Percentiles rank a stretch among this genome's conserved stretches.
phyloP scores from a whole-genome alignment of 1,140 invertebrate species.

The Bombus pascuorum region DNA sequence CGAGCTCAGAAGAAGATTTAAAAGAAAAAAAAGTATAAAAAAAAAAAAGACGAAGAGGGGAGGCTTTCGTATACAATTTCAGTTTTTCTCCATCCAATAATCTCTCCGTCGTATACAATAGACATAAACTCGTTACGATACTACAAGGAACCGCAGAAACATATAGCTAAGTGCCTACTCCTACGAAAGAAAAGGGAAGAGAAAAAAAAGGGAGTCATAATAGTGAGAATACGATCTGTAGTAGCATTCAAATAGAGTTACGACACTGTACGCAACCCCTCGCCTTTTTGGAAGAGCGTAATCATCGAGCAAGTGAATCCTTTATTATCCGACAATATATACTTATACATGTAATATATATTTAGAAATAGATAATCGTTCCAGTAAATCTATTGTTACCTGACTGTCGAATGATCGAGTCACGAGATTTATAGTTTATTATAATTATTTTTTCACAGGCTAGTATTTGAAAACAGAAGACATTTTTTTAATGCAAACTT shows the following conservation, averaged over 20 bases:
- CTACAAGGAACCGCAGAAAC: conserved; percentile 72
- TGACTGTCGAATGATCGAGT: conserved; percentile 10
- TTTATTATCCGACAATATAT: conserved; percentile 63
- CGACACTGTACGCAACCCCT: conserved; percentile 44
- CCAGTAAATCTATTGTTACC: conserved; percentile 53
- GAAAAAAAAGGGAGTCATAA: conserved; percentile 46
- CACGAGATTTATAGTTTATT: neutral
- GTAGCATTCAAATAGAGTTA: conserved; percentile 47
- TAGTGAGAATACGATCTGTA: conserved; percentile 53
- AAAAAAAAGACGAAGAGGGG: conserved; percentile 22
- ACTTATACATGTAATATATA: conserved; percentile 14
- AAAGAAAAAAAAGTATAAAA: neutral
- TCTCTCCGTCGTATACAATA: conserved; percentile 55
- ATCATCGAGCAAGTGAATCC: conserved; percentile 59
- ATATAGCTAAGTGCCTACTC: conserved; percentile 80
- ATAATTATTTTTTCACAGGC: neutral
- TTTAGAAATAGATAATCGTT: conserved; percentile 58
- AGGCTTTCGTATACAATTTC: conserved; percentile 47
- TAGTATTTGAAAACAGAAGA: neutral
- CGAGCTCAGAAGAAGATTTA: neutral
- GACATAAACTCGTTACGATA: conserved; percentile 50
- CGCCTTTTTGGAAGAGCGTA: conserved; percentile 58
- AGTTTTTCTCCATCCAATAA: conserved; percentile 26
- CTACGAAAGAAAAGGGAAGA: conserved; percentile 65
- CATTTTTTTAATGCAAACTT: neutral